Evolutionary conservation across 2,113 vertebrate species (phyloP).

Genomic region (Erpornis zantholeuca): DNA sequence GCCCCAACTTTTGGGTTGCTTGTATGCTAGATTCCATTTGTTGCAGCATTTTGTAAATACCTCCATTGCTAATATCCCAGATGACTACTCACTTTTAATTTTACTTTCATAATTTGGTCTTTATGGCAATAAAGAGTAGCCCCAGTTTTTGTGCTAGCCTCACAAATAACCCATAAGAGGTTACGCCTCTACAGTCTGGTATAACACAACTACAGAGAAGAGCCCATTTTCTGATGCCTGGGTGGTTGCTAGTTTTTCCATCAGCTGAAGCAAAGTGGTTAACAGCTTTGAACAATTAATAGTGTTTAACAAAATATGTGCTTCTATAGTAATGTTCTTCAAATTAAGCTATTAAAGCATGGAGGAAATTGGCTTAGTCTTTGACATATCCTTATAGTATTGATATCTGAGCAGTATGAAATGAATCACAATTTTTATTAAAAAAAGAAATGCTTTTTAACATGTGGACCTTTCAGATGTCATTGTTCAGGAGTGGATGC

Average conservation of each 20-base stretch:
- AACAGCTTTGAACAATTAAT: slow-evolving; percentile 52
- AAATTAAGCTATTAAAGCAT: slow-evolving; percentile 45
- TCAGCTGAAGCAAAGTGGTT: slow-evolving; percentile 30
- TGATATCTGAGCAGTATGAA: slow-evolving; percentile 21
- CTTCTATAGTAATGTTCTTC: slow-evolving; percentile 35
- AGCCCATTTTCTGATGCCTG: slow-evolving; percentile 21
- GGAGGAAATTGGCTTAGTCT: slow-evolving; percentile 38
- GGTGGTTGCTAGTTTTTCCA: slow-evolving; percentile 7
- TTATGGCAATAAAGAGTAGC: slow-evolving; percentile 18
- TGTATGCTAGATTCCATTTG: not conserved
- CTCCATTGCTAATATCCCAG: not conserved
- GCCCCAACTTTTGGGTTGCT: not conserved
- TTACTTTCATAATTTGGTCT: not conserved
- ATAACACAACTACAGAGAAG: not conserved
- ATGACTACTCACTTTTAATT: slow-evolving; percentile 19
- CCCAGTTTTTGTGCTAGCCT: not conserved
- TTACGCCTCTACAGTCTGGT: not conserved
- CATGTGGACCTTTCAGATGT: slow-evolving; percentile 34
- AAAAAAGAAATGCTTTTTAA: slow-evolving; percentile 24
- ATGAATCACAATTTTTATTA: slow-evolving; percentile 27
- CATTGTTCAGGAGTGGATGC: slow-evolving; percentile 24
- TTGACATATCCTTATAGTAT: slow-evolving; percentile 27
- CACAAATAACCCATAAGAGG: not conserved
- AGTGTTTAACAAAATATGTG: slow-evolving; percentile 49
- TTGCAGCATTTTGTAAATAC: not conserved